These are phyloP conservation scores for Panopea generosa DNA, from an alignment of 2,888 invertebrate species.

Conservation along the genomic window DNA sequence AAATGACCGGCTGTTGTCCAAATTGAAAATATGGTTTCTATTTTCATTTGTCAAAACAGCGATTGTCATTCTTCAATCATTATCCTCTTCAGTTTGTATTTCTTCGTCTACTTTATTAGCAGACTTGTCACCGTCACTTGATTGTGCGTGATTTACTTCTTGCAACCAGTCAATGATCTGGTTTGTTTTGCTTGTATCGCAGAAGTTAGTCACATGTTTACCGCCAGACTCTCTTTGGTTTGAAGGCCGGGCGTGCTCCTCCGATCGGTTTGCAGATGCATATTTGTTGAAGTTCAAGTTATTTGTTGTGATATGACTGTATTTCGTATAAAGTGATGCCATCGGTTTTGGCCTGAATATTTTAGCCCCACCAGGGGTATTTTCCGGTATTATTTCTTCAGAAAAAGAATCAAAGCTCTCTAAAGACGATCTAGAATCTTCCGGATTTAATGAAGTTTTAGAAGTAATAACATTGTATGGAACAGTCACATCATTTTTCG, in stretches of 20 bases:
- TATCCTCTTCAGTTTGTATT: too few species aligned
- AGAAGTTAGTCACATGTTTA: constrained; percentile 2
- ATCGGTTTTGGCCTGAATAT: constrained; percentile 28
- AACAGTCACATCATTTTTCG: too few species aligned
- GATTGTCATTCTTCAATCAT: too few species aligned
- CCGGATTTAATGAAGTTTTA: too few species aligned
- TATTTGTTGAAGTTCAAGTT: constrained; percentile 8
- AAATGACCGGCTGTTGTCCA: too few species aligned
- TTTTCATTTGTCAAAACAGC: too few species aligned
- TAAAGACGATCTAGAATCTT: neutral
- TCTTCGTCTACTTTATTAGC: too few species aligned
- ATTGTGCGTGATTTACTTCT: constrained; percentile 29
- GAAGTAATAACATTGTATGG: too few species aligned
- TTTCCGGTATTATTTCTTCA: constrained; percentile 5
- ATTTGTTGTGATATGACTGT: constrained; percentile 52
- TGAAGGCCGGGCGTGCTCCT: neutral
- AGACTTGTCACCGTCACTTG: too few species aligned
- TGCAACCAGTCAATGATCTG: constrained; percentile 47
- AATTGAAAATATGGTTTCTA: too few species aligned
- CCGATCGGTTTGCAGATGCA: too few species aligned
- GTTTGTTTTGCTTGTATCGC: constrained; percentile 39
- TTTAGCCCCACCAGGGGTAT: neutral
- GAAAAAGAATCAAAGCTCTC: constrained; percentile 28
- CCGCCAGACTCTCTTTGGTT: neutral
- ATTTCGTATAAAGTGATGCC: constrained; percentile 43